Evolutionary conservation across 1,140 invertebrate genomes (phyloP), one percentile per base, ranked within the genome.

Genomic region (Solenopsis fugax): DNA sequence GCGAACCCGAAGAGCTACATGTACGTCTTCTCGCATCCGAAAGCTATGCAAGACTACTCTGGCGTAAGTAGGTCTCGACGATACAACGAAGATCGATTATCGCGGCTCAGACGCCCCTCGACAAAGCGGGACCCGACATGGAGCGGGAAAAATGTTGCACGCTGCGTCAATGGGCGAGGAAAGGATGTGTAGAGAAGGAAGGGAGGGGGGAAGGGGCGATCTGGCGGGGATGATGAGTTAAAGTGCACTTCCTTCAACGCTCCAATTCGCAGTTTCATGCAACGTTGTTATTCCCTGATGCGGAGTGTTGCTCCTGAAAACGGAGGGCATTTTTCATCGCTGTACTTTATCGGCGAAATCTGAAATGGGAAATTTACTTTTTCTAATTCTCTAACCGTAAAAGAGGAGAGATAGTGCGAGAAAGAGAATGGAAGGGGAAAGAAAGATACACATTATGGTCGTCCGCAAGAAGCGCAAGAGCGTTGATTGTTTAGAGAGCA

Each of bases 21-120:
- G 96, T 99, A 98, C 93, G 97, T 98, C 37, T 99, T 98, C 93
- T 96, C 97, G 58, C 98, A 99, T 91, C 92, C 90, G 37, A 94
- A 93, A 91, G 93, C 93, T 34, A 93, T 94, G 88, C 92, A 94
- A 77, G 93, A 95, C 77, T 94, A 93, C 56, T 90, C 90, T 13
- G 91, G 89, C 21, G 94, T 95, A 91, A 94, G 94, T 94, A 75
- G 87, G 73, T 87, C 75, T 85, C 72, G 48, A 54, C 62, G 60
- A 60, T 56, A 84, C 80, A 84, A 75, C 80, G 80, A 84, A 84
- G 80, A 84, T 84, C 80, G 80, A 84, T 84, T 84, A 84, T 84
- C 69, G 45, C 69, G 69, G 69, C 80, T 84, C 80, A 84, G 80
- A 84, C 80, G 69, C 80, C 24, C 56, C 69, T 84, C 80, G 80